Conservation (phyloP, 1,140 invertebrate species). For the Conopomorpha cramerella region DNA sequence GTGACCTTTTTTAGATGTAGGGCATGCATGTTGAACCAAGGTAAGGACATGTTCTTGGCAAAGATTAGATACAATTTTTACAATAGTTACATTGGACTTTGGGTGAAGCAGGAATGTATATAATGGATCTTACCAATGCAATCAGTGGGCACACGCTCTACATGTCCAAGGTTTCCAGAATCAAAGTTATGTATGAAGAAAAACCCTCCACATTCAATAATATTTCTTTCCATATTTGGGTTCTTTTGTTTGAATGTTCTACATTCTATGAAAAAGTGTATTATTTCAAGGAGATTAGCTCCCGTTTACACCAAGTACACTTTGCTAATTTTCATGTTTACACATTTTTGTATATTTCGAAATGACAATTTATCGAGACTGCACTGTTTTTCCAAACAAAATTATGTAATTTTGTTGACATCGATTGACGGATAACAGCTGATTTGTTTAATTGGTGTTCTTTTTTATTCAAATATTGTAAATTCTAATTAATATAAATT, state of each 20-base stretch:
- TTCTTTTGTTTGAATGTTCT: no score
- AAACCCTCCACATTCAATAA: slow-evolving; percentile 67
- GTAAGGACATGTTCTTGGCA: no score
- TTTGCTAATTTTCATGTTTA: slow-evolving; percentile 20
- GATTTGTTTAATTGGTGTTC: slow-evolving; percentile 54
- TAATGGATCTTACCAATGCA: slow-evolving; percentile 29
- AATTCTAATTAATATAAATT: no score
- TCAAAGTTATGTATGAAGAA: slow-evolving; percentile 82
- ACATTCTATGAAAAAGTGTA: slow-evolving; percentile 48
- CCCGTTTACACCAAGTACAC: no score
- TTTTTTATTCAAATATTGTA: slow-evolving; percentile 25
- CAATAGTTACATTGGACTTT: slow-evolving; percentile 8
- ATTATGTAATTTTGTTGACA: slow-evolving; percentile 61
- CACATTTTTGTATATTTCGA: slow-evolving; percentile 39
- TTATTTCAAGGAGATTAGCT: no score
- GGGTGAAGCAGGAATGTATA: slow-evolving; percentile 2
- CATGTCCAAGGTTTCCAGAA: slow-evolving; percentile 82
- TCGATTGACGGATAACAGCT: slow-evolving; percentile 61
- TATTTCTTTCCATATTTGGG: no score
- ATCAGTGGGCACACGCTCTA: slow-evolving; percentile 67
- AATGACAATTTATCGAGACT: slow-evolving; percentile 47
- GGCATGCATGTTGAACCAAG: no score
- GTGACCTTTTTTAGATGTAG: no score
- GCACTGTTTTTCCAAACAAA: slow-evolving; percentile 60
- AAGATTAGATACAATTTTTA: not conserved